Base-by-base conservation (phyloP, 2,888 invertebrate species). In the Hyposoter dolosus region DNA sequence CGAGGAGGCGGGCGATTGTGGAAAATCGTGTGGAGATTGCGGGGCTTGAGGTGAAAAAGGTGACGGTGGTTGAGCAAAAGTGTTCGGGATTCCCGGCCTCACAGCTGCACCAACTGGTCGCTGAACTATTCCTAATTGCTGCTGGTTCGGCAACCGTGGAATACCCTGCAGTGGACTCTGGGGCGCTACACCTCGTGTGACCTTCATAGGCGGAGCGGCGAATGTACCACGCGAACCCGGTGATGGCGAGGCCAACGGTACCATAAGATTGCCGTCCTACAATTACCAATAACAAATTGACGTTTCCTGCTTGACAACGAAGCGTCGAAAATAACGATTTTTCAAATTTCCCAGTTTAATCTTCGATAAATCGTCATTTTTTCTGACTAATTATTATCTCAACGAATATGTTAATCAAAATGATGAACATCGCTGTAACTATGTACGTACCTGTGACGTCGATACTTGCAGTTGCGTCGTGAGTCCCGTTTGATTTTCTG, bases 401-500 rank as follows among this genome's bases (percentile, higher is more conserved):
- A 10, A 28, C 5, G 60, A 6, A 23, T 15, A 28, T 1, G 12
- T 23, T 56, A 28, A 56, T 56, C 0, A 12, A 5, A 10, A 23
- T 10, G 19, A 23, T 56, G 1, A 28, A 23, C 12, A 10, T 56
- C 12, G 23, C 12, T 28, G 23, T 28, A 56, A 23, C 15, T 4
- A 6, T 3, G 28, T 15, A 15, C 53, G 90, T 91, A 95, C 95
- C 93, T 95, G 95, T 65, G 94, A 92, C 23, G 95, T 94, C 15
- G 95, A 93, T 75, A 95, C 95, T 93, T 95, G 95, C 45, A 95
- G 90, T 85, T 95, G 95, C 68, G 94, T 93, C 72, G 95, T 93
- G 82, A 94, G 89, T 82, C 93, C 93, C 63, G 93, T 74, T 81
- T 87, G 85, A 88, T 90, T 90, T 65, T 93, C 93, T 74, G 90